Evolutionary conservation across 2,113 vertebrate genomes (phyloP), one percentile per base, ranked within the genome.

Genomic region (Catharus fuscescens): DNA sequence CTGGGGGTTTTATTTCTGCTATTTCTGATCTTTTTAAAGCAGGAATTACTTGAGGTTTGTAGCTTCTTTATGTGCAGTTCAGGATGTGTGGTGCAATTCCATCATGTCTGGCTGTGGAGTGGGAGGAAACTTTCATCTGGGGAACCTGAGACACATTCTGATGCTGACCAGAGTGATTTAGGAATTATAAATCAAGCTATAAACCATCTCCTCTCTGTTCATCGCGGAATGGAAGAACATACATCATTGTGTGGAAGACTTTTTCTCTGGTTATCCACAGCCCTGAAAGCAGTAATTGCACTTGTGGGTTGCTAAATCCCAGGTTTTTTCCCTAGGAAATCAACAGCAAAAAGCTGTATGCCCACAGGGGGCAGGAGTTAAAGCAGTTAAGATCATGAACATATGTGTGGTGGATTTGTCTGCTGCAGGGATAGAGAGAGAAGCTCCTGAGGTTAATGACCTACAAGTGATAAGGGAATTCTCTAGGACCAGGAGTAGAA

Each of bases 131-230:
- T 50, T 74, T 67, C 26, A 18, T 45, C 12, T 6, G 17, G 17
- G 28, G 12, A 54, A 12, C 8, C 32, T 42, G 26, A 66, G 61
- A 31, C 53, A 23, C 0, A 0, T 42, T 15, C 19, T 11, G 4
- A 14, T 40, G 44, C 53, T 47, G 72, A 44, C 8, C 14, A 8
- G 64, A 64, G 40, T 24, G 25, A 42, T 79, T 66, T 45, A 4
- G 10, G 18, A 60, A 19, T n/a, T 60, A 73, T 48, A 57, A 6
- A 11, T 56, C 14, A 29, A 48, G 12, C 10, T 52, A 23, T 45
- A 65, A 76, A 28, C 12, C 10, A 23, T 21, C 3, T 60, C 18
- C 47, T 65, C 70, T 47, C 23, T 50, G 25, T 67, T 88, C 5
- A 18, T 26, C 47, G 40, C 32, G 32, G 21, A n/a, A 26, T 61